Conservation (phyloP, 1,140 invertebrate genomes). For the Thereuonema tuberculata region DNA sequence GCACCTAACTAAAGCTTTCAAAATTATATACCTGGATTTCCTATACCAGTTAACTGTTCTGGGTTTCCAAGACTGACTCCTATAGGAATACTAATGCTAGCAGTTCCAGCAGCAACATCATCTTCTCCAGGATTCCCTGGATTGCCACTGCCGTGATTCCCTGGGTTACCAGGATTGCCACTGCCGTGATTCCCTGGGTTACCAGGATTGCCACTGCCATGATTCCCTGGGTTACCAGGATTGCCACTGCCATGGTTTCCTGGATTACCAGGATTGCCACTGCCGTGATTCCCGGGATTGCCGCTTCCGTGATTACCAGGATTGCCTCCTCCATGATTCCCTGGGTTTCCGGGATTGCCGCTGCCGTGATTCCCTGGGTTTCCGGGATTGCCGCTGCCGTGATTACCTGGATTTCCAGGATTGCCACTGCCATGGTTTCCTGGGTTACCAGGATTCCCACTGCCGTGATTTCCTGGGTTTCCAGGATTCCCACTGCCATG, state of each 20-base stretch:
- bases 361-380: slow-evolving; percentile 10
- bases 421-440: background rate
- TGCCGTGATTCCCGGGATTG: slow-evolving; percentile 12
- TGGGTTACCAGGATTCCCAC: background rate
- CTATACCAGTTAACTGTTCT: background rate
- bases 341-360: too few relatives aligned
- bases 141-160: background rate
- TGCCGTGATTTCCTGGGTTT: background rate
- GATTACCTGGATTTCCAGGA: background rate
- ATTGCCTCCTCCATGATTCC: too few relatives aligned
- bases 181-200: background rate
- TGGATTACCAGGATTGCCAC: slow-evolving; percentile 1
- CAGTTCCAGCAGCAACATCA: background rate
- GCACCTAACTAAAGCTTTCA: too few relatives aligned
- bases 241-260: slow-evolving; percentile 5
- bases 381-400: slow-evolving; percentile 8
- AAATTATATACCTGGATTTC: too few relatives aligned
- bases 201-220: background rate
- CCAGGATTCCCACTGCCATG: background rate
- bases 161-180: slow-evolving; percentile 1
- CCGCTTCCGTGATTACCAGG: slow-evolving; percentile 9
- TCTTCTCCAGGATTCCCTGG: background rate
- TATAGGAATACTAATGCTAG: background rate
- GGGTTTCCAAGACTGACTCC: background rate
- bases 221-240: background rate